These are phyloP conservation scores for Luehdorfia chinensis DNA, from an alignment of 1,140 invertebrate species.

Conservation along the genomic window DNA sequence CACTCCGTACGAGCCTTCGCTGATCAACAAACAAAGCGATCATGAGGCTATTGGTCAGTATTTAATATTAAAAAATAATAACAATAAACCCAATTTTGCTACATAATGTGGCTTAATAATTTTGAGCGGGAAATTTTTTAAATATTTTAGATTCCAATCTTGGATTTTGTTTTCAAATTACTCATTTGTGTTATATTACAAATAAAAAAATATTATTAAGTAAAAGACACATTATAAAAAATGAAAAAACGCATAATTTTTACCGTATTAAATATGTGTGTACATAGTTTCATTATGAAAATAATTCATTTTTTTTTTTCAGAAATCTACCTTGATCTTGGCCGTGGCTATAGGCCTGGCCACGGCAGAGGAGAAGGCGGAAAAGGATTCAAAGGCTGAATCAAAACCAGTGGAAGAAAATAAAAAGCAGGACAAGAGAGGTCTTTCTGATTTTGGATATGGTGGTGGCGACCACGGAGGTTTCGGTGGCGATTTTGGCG, in stretches of 20 bases:
- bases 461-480: conserved; percentile 35
- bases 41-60: conserved; percentile 72
- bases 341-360: conserved; percentile 74
- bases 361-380: conserved; percentile 76
- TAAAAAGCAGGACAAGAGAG: conserved; percentile 83
- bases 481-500: conserved; percentile 41
- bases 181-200: too few relatives aligned
- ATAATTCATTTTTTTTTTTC: too few relatives aligned
- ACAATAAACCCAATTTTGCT: too few relatives aligned
- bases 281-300: too few relatives aligned
- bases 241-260: too few relatives aligned
- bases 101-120: too few relatives aligned
- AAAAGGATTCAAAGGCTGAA: conserved; percentile 75
- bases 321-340: conserved; percentile 72
- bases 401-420: conserved; percentile 62
- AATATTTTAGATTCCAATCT: too few relatives aligned
- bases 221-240: too few relatives aligned
- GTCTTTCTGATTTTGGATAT: conserved; percentile 74
- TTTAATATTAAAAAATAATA: conserved; percentile 21
- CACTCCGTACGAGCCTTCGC: conserved; percentile 68
- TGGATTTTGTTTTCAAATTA: too few relatives aligned
- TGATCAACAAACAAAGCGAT: conserved; percentile 63
- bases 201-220: too few relatives aligned
- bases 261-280: too few relatives aligned
- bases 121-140: too few relatives aligned